These are phyloP conservation scores for Geodia barretti DNA, from an alignment of 37 sponge, comb jelly and placozoan species.

Conservation along the genomic window DNA sequence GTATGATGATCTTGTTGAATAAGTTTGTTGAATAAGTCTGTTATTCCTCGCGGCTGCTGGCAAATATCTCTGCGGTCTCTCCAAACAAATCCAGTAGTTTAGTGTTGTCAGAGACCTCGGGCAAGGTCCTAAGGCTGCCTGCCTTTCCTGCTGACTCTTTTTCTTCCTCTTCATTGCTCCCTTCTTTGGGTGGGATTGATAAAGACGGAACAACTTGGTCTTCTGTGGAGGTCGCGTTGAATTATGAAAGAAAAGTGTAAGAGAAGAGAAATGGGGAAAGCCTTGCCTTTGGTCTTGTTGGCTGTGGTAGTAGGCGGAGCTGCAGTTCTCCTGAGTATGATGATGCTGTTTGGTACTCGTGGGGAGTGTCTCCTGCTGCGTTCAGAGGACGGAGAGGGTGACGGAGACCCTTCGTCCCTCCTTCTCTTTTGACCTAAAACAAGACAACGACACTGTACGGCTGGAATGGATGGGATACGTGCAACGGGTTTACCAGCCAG, in stretches of 20 bases:
- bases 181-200: neutral
- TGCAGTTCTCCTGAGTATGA: neutral
- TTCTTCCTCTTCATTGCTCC: neutral
- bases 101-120: neutral
- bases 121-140: neutral
- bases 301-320: too few species aligned
- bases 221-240: too few species aligned
- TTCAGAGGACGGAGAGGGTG: neutral
- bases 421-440: neutral
- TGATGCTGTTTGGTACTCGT: neutral
- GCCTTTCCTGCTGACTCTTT: neutral
- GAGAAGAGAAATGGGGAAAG: too few species aligned
- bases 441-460: too few species aligned
- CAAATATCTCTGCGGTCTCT: slow-evolving; percentile 64
- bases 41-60: slow-evolving; percentile 38
- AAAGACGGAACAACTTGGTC: slow-evolving; percentile 46
- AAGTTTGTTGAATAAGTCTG: too few species aligned
- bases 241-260: too few species aligned
- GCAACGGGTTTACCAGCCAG: slow-evolving; percentile 13
- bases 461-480: too few species aligned
- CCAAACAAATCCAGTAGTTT: slow-evolving; percentile 51
- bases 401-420: neutral
- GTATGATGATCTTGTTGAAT: too few species aligned
- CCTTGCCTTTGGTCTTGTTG: too few species aligned
- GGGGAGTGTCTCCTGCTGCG: neutral